These are phyloP conservation scores for Microchrysa polita DNA, from an alignment of 2,888 invertebrate species.

Conservation along the genomic window DNA sequence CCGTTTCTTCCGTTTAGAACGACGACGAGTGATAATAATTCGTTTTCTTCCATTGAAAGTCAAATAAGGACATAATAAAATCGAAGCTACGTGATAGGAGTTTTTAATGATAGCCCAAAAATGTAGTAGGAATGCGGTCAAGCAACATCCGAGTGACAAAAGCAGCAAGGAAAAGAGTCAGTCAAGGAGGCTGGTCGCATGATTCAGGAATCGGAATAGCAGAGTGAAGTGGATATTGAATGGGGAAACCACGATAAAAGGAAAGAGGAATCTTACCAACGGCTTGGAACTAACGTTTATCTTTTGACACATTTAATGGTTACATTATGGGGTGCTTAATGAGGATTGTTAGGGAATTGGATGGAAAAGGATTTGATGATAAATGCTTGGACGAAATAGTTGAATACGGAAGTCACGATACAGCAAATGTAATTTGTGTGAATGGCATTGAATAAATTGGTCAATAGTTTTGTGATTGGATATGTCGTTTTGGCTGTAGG, in stretches of 20 bases:
- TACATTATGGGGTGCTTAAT: constrained; percentile 34
- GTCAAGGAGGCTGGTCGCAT: background rate
- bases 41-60: constrained; percentile 40
- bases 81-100: constrained; percentile 44
- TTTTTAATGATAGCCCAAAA: constrained; percentile 39
- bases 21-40: constrained; percentile 28
- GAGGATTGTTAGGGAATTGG: constrained; percentile 28
- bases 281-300: constrained; percentile 12
- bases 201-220: background rate
- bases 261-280: background rate
- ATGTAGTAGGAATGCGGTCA: background rate
- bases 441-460: constrained; percentile 19
- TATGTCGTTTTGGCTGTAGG: too few relatives aligned
- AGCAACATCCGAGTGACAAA: background rate
- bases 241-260: background rate
- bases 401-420: constrained; percentile 5
- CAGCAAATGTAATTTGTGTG: constrained; percentile 23
- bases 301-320: constrained; percentile 39
- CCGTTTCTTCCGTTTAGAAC: background rate
- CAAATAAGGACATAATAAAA: constrained; percentile 43
- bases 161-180: too few relatives aligned
- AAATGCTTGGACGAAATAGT: background rate
- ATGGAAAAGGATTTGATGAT: constrained; percentile 8
- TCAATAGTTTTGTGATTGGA: background rate
- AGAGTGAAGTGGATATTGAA: background rate